Conservation (phyloP, 2,797 vertebrate genomes). For the Numenius phaeopus region DNA sequence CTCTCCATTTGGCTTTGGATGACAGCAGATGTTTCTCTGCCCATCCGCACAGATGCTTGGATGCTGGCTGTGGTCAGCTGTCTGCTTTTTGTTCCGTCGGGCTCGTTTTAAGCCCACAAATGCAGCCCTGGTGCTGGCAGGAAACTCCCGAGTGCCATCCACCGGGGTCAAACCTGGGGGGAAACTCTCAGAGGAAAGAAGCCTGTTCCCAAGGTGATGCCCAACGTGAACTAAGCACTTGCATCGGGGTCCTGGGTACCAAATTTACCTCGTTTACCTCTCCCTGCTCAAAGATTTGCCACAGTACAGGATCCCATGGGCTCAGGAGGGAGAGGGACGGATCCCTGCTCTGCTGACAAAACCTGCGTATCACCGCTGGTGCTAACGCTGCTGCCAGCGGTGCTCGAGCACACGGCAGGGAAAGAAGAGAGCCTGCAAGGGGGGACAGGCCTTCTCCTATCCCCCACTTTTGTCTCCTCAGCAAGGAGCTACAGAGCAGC, state of each 20-base stretch:
- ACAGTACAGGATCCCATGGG: neutral
- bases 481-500: neutral
- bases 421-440: neutral
- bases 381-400: neutral
- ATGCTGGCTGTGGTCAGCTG: neutral
- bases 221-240: neutral
- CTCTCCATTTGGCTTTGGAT: neutral
- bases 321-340: neutral
- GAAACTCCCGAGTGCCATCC: neutral
- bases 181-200: neutral
- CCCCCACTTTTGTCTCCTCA: neutral
- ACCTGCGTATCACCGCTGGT: neutral
- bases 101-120: neutral
- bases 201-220: neutral
- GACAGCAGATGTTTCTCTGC: slow-evolving; percentile 33
- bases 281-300: neutral
- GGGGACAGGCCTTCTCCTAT: neutral
- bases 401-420: neutral
- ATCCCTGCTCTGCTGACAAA: neutral
- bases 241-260: accelerated
- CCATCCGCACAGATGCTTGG: neutral
- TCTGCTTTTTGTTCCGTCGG: neutral
- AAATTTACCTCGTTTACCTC: neutral
- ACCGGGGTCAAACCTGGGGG: neutral
- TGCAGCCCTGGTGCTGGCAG: neutral